These are phyloP conservation scores for Pangasianodon hypophthalmus DNA, from an alignment of 2,113 vertebrate species.

Conservation along the genomic window DNA sequence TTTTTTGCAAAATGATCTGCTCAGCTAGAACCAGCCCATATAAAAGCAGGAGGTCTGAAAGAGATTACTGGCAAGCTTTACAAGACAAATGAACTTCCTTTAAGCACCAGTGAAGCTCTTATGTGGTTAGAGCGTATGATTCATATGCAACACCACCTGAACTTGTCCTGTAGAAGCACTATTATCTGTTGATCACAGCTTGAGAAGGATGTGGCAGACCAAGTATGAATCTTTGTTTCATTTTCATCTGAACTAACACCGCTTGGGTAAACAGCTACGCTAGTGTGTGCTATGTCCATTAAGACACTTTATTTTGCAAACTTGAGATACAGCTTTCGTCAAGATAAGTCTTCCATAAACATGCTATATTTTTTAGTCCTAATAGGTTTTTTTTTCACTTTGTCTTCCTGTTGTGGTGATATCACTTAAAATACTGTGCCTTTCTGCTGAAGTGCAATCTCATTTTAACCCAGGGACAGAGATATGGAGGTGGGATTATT, in stretches of 20 bases:
- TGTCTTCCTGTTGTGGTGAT: slow-evolving; percentile 27
- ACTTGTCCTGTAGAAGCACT: neutral
- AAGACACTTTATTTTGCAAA: neutral
- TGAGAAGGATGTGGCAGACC: slow-evolving; percentile 40
- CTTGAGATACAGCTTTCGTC: neutral
- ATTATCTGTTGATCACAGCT: neutral
- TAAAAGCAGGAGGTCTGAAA: neutral
- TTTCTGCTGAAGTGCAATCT: slow-evolving; percentile 50
- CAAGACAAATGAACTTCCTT: slow-evolving; percentile 22
- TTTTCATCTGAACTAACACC: slow-evolving; percentile 32
- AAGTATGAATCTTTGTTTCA: slow-evolving; percentile 21
- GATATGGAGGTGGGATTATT: slow-evolving; percentile 45
- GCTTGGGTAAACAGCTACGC: neutral
- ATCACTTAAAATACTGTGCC: slow-evolving; percentile 33
- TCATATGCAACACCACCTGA: slow-evolving; percentile 12
- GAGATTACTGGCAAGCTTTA: slow-evolving; percentile 13
- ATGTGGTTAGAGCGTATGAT: slow-evolving; percentile 14
- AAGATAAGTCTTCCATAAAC: neutral
- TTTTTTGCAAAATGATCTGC: neutral
- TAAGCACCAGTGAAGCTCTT: slow-evolving; percentile 16
- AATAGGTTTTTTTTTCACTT: neutral
- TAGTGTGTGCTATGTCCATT: neutral
- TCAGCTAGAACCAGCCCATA: neutral
- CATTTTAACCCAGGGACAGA: slow-evolving; percentile 42
- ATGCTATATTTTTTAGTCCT: neutral